phyloP scores from a whole-genome alignment of 1,140 invertebrate genomes.

The Archivesica marissinica region DNA sequence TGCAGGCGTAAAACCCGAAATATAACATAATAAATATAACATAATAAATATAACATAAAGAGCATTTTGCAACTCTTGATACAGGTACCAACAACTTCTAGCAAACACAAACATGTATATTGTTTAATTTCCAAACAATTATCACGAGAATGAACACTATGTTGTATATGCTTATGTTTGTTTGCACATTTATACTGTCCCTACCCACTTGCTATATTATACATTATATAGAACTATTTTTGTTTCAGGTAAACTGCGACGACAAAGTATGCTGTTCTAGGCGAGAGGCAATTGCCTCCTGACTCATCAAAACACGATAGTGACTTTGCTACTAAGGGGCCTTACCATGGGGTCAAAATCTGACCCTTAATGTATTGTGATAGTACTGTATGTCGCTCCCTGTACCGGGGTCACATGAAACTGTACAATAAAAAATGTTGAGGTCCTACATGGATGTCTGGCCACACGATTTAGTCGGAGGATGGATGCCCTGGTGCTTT shows the following conservation, averaged over 20 bases:
- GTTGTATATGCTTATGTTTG: background rate
- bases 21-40: no score
- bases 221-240: conserved; percentile 57
- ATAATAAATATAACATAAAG: no score
- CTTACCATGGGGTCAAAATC: background rate
- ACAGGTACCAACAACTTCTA: background rate
- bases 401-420: background rate
- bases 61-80: no score
- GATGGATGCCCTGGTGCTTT: conserved; percentile 6
- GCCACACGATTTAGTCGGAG: background rate
- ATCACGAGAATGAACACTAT: background rate
- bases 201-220: background rate
- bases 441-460: background rate
- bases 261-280: conserved; percentile 83
- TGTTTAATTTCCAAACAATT: background rate
- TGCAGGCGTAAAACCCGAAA: no score
- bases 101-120: background rate
- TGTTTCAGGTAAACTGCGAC: conserved; percentile 73
- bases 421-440: background rate
- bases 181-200: background rate
- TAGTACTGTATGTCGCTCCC: conserved; percentile 11
- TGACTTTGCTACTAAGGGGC: conserved; percentile 12
- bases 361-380: conserved; percentile 10
- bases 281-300: background rate
- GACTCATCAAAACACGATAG: background rate